phyloP scores from a whole-genome alignment of 2,888 invertebrate species.

The Trachelus stipa region DNA sequence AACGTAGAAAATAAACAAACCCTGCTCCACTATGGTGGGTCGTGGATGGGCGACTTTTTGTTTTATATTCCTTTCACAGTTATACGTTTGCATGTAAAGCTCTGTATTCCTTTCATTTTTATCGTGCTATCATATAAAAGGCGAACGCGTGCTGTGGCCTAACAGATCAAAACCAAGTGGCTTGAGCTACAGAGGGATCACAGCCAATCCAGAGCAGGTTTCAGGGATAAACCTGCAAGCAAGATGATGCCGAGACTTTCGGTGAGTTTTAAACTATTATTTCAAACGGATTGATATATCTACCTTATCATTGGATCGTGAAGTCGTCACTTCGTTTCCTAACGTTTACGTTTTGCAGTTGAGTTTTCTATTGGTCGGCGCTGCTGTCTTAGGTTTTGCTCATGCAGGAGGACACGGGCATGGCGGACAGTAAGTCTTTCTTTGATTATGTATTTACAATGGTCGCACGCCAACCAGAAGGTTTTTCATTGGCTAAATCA shows the following conservation, averaged over 20 bases:
- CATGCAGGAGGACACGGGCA: constrained; percentile 33
- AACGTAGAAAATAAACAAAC: constrained; percentile 3
- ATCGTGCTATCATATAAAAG: constrained; percentile 51
- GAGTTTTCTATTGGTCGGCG: constrained; percentile 23
- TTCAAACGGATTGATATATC: not conserved
- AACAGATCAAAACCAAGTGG: constrained; percentile 46
- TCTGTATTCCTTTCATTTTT: constrained; percentile 46
- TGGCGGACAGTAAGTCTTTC: constrained; percentile 42
- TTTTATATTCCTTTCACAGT: constrained; percentile 40
- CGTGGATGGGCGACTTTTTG: constrained; percentile 29
- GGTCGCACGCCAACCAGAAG: not conserved
- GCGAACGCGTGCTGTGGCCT: constrained; percentile 32
- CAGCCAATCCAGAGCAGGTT: constrained; percentile 16
- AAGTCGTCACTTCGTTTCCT: not conserved
- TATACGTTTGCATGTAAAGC: constrained; percentile 15
- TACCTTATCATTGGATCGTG: not conserved
- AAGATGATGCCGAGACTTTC: constrained; percentile 39
- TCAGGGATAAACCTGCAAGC: constrained; percentile 6
- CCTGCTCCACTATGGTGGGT: constrained; percentile 4
- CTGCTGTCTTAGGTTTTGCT: constrained; percentile 30
- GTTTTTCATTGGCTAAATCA: not conserved
- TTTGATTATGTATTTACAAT: not conserved
- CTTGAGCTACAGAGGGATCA: constrained; percentile 26
- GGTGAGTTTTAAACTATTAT: constrained; percentile 38
- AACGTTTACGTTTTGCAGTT: constrained; percentile 28